Conservation (phyloP, 2,797 vertebrate species). For the Sternotherus odoratus region DNA sequence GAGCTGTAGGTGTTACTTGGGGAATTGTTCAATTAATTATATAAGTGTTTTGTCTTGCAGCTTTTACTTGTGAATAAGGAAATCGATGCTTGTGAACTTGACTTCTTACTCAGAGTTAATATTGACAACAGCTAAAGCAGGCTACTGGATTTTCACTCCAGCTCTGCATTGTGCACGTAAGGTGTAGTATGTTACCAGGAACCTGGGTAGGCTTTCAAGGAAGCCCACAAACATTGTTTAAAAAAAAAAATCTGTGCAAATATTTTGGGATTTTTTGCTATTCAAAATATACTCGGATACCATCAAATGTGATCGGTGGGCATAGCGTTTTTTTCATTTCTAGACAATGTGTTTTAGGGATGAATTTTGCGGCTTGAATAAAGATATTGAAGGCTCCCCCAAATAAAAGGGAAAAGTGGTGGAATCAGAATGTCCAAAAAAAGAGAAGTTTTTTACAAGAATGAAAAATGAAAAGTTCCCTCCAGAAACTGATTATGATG, state of each 20-base stretch:
- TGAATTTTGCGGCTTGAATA: constrained; percentile 82
- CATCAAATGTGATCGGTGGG: neutral
- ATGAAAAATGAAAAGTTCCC: constrained; percentile 83
- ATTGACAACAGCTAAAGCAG: constrained; percentile 84
- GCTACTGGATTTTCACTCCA: constrained; percentile 85
- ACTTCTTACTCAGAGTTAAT: constrained; percentile 88
- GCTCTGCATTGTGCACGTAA: constrained; percentile 84
- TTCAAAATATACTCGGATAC: constrained; percentile 29
- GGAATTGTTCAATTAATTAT: constrained; percentile 15
- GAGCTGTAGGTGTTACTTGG: neutral
- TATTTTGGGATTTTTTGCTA: neutral
- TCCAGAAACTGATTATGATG: constrained; percentile 86
- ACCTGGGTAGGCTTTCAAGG: neutral
- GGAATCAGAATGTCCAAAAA: constrained; percentile 85
- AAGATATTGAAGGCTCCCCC: constrained; percentile 84
- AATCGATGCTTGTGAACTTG: constrained; percentile 81
- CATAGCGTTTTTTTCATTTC: neutral
- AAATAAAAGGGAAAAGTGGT: constrained; percentile 83
- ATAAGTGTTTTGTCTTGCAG: constrained; percentile 56
- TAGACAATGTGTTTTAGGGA: constrained; percentile 85
- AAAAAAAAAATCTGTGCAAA: constrained; percentile 82
- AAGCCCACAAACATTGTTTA: neutral
- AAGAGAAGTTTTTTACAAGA: constrained; percentile 86
- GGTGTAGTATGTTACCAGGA: constrained; percentile 45
- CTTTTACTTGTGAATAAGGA: constrained; percentile 85